Conservation (phyloP, 2,888 invertebrate species). For the Pristionchus exspectatus region DNA sequence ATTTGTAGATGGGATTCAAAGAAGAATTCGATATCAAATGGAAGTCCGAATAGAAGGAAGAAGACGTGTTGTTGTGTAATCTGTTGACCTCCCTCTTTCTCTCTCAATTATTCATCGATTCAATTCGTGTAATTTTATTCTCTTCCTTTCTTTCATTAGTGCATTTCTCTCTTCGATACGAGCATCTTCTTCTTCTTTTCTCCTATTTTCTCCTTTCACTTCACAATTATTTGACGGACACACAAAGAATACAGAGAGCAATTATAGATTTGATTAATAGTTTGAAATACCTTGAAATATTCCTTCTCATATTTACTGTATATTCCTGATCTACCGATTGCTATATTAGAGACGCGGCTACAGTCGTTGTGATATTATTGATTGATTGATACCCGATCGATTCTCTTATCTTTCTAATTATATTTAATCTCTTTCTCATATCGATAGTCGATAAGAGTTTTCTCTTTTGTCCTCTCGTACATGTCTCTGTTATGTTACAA, state of each 20-base stretch:
- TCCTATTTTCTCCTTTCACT: not conserved
- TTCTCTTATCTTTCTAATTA: constrained; percentile 13
- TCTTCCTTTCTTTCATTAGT: constrained; percentile 19
- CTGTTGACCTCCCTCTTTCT: constrained; percentile 58
- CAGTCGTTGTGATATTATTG: constrained; percentile 44
- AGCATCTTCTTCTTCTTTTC: constrained; percentile 12
- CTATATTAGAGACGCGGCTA: constrained; percentile 45
- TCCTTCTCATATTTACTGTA: constrained; percentile 17
- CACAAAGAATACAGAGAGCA: constrained; percentile 41
- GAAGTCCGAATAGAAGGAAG: constrained; percentile 58
- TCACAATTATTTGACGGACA: constrained; percentile 18
- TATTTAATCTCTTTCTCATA: constrained; percentile 34
- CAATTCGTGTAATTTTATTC: not conserved
- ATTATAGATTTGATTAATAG: constrained; percentile 15
- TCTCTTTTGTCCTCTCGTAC: not conserved
- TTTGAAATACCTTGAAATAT: constrained; percentile 29
- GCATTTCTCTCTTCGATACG: constrained; percentile 36
- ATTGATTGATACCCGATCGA: constrained; percentile 35
- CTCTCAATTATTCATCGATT: constrained; percentile 22
- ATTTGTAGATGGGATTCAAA: constrained; percentile 21
- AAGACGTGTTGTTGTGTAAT: constrained; percentile 69
- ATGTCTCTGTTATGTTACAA: constrained; percentile 28
- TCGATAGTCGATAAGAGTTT: not conserved
- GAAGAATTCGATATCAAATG: constrained; percentile 38
- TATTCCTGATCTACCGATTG: constrained; percentile 12